These are phyloP conservation scores for Oreocharis arfaki DNA, from an alignment of 2,113 vertebrate genomes.

Conservation along the genomic window DNA sequence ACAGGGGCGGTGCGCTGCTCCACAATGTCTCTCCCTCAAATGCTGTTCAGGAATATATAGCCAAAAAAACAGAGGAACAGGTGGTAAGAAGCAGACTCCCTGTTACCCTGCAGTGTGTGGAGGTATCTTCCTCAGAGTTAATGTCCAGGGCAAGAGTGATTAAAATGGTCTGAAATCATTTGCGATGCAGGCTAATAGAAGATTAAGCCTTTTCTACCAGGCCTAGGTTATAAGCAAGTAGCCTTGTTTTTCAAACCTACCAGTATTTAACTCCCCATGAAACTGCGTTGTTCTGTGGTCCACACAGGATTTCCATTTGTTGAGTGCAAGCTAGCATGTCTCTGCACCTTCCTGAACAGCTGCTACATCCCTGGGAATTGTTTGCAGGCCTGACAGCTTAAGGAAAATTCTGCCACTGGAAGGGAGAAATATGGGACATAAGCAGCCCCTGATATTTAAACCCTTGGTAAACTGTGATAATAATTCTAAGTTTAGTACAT, in stretches of 20 bases:
- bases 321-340: not conserved
- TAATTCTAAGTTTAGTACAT: not conserved
- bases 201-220: not conserved
- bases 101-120: fast-evolving
- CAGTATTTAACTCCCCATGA: not conserved
- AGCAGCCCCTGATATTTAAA: not conserved
- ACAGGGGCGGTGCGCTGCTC: fast-evolving
- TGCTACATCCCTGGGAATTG: not conserved
- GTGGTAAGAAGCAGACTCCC: not conserved
- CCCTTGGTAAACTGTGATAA: not conserved
- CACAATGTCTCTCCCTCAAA: too few species aligned
- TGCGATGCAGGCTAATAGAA: not conserved
- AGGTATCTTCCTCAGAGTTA: not conserved
- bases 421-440: not conserved
- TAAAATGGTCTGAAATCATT: not conserved
- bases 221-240: not conserved
- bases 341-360: not conserved
- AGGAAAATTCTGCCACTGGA: not conserved
- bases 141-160: not conserved
- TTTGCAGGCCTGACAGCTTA: not conserved
- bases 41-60: fast-evolving
- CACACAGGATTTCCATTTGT: not conserved
- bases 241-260: not conserved
- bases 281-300: not conserved
- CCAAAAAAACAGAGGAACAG: not conserved